Base-by-base conservation (phyloP, 2,797 vertebrate species). In the Gephyroberyx darwinii region DNA sequence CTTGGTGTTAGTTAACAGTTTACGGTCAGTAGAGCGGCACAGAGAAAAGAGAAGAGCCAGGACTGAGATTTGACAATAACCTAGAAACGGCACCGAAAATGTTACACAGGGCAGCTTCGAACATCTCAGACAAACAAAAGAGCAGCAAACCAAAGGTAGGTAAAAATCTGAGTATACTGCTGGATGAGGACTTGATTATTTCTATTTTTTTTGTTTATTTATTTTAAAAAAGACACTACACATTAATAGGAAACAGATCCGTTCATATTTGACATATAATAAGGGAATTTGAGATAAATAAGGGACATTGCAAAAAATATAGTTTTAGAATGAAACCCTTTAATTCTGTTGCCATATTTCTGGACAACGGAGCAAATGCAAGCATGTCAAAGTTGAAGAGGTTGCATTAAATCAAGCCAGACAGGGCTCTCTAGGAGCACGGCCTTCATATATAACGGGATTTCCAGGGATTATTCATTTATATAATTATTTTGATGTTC, bases 41-140 rank as follows among this genome's bases (percentile, higher is more conserved):
- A 17, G 45, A 67, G 47, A n/a, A 26, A 20, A 75, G 37, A 83
- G 9, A 53, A 58, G 56, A 39, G 47, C 60, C 47, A 53, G 7
- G 31, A 58, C 43, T 51, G 62, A 85, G 17, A 62, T 61, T 69
- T 8, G 52, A 71, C 26, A 56, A 30, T 41, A 73, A 83, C 22
- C 4, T 65, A 69, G 70, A 73, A 69, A 71, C 20, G 20, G 10
- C 17, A 69, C 19, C 61, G 54, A 95, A 93, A 87, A 99, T 99
- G 98, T 91, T 99, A 84, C 97, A 96, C 31, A 95, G 97, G 89
- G 92, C 96, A 22, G 92, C 95, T 33, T 99, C 98, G 61, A 99
- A 96, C 1, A 95, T 82, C 5, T 97, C 97, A 64, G 97, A 98
- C 81, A 98, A 97, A 86, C 86, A 93, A 69, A 99, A 95, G 93